Base-by-base conservation (phyloP, 2,113 vertebrate species). In the Nothobranchius kuhntae region DNA sequence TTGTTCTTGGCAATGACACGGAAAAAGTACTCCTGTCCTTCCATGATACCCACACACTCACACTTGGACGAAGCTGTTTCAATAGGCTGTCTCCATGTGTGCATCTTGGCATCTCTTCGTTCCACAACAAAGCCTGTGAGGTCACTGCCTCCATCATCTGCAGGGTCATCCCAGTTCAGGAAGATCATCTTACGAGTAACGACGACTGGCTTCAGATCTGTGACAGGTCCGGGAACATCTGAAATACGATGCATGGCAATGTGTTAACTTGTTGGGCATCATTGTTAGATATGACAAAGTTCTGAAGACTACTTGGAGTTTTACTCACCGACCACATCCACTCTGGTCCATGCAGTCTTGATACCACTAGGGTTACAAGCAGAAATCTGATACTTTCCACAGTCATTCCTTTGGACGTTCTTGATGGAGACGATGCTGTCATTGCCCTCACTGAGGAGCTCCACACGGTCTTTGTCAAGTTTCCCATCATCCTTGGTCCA, bases 181-280 rank as follows among this genome's bases (percentile, higher is more conserved):
- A 99, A 94, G 88, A 97, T 96, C 95, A 99, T 95, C 72, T 98
- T 99, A 80, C 95, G 95, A 68, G 96, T 99, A 71, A 97, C 95
- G 48, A 99, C 95, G 48, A 99, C 97, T 46, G 98, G 98, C 73
- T 99, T 98, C 70, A 99, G 91, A 55, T 99, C 98, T 62, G 95
- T 95, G 73, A 99, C 92, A 35, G 93, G 98, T 53, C 98, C 98
- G 0, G 98, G 98, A 58, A 98, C 96, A 86, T 99, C 98, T 99
- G 82, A 89, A 83, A 78, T 10, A 52, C n/a, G 70, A 88, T 74
- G 15, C 26, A 54, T n/a, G n/a, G 10, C 36, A 53, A 11, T 4
- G 40, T n/a, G 14, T 60, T 38, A 52, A 15, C 13, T 3, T 47
- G 30, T 13, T 61, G 13, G 6, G 13, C 17, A 26, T 17, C 5